These are phyloP conservation scores for Coracopsis vasa DNA, from an alignment of 2,113 vertebrate species.

Conservation along the genomic window DNA sequence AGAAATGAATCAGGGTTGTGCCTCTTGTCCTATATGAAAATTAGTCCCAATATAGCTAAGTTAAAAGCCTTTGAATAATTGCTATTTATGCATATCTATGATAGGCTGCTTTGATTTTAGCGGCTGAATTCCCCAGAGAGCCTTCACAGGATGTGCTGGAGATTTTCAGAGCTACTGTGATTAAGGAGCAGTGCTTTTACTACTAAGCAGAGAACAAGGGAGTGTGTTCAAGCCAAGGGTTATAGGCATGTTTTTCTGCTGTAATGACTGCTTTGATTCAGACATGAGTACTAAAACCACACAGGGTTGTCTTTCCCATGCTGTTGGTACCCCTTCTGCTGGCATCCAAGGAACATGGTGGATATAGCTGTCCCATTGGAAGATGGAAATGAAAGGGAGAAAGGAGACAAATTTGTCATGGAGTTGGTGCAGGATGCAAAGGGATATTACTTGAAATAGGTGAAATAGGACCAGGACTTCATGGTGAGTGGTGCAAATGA, in stretches of 20 bases:
- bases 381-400: neutral
- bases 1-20: neutral
- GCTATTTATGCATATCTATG: neutral
- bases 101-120: slow-evolving; percentile 30
- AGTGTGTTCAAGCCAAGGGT: neutral
- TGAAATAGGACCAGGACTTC: neutral
- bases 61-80: slow-evolving; percentile 27
- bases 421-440: neutral
- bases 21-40: neutral
- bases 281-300: neutral
- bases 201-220: neutral
- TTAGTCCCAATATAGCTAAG: neutral
- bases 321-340: neutral
- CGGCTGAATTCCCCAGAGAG: slow-evolving; percentile 1
- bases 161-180: neutral
- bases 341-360: neutral
- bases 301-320: neutral
- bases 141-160: neutral
- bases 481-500: neutral
- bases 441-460: neutral
- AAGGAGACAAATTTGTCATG: neutral
- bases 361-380: neutral
- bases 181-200: neutral
- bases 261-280: neutral
- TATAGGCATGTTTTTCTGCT: neutral